Percentiles rank a stretch among this genome's conserved stretches.
Conservation (phyloP, 2,888 invertebrate genomes). For the Sphaeridia pumilis region DNA sequence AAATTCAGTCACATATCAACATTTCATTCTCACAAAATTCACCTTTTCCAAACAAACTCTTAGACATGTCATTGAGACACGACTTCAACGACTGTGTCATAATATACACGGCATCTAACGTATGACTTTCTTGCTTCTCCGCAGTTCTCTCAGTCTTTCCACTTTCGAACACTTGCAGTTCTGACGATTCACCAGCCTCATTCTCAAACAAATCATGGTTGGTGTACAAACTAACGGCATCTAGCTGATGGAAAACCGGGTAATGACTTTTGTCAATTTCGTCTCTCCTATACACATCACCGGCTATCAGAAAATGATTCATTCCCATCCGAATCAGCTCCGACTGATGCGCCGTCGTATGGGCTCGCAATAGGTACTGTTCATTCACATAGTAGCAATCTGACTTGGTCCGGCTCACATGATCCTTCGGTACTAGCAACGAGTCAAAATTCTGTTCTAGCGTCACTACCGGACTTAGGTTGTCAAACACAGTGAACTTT, state of each 20-base stretch:
- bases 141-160: slow-evolving; percentile 36
- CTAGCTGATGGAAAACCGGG: slow-evolving; percentile 93
- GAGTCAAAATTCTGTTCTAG: slow-evolving; percentile 86
- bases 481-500: slow-evolving; percentile 79
- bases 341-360: slow-evolving; percentile 87
- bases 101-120: slow-evolving; percentile 70
- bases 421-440: slow-evolving; percentile 72
- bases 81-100: slow-evolving; percentile 75
- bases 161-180: slow-evolving; percentile 38
- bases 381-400: slow-evolving; percentile 92
- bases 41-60: slow-evolving; percentile 66
- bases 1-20: no score
- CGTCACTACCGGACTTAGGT: slow-evolving; percentile 71
- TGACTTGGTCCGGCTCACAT: slow-evolving; percentile 70
- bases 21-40: no score
- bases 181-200: slow-evolving; percentile 25
- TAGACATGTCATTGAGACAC: slow-evolving; percentile 60
- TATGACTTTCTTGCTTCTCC: slow-evolving; percentile 73
- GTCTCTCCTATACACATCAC: slow-evolving; percentile 94
- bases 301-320: slow-evolving; percentile 82
- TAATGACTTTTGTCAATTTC: slow-evolving; percentile 90
- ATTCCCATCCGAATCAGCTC: slow-evolving; percentile 75
- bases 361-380: slow-evolving; percentile 65
- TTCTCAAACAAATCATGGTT: slow-evolving; percentile 30
- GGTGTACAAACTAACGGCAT: slow-evolving; percentile 69